A percentile compares a stretch with the other conserved stretches of the same genome.
These are phyloP conservation scores for Pterocles gutturalis DNA, from an alignment of 2,113 vertebrate genomes.

Conservation along the genomic window DNA sequence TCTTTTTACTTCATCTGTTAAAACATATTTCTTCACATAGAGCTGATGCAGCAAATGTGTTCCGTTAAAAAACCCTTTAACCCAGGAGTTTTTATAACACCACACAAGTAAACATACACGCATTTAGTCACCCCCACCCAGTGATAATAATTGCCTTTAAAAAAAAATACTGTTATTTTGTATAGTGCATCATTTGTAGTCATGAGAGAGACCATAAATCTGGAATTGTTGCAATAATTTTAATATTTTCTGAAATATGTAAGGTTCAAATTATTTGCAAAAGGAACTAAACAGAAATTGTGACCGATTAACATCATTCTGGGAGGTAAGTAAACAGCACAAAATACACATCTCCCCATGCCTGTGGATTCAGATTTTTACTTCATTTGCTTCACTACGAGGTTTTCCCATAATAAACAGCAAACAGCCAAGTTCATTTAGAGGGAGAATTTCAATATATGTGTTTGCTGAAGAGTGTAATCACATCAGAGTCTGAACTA, in stretches of 20 bases:
- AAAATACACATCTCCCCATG: not conserved
- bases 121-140: not conserved
- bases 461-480: slow-evolving; percentile 56
- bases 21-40: not conserved
- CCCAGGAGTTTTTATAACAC: not conserved
- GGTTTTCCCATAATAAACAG: not conserved
- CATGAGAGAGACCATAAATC: not conserved
- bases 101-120: not conserved
- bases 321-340: not conserved
- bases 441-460: slow-evolving; percentile 2
- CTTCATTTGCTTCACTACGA: slow-evolving; percentile 5
- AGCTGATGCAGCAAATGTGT: not conserved
- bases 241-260: not conserved
- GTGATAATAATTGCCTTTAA: not conserved
- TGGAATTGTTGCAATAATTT: not conserved
- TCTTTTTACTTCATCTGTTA: not conserved
- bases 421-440: not conserved
- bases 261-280: not conserved
- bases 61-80: not conserved
- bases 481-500: slow-evolving; percentile 32
- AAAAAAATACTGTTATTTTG: not conserved
- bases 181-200: not conserved
- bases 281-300: not conserved
- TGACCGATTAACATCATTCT: not conserved
- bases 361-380: not conserved